These are phyloP conservation scores for Prionailurus viverrinus DNA, from an alignment of 2,113 vertebrate genomes.

Conservation along the genomic window DNA sequence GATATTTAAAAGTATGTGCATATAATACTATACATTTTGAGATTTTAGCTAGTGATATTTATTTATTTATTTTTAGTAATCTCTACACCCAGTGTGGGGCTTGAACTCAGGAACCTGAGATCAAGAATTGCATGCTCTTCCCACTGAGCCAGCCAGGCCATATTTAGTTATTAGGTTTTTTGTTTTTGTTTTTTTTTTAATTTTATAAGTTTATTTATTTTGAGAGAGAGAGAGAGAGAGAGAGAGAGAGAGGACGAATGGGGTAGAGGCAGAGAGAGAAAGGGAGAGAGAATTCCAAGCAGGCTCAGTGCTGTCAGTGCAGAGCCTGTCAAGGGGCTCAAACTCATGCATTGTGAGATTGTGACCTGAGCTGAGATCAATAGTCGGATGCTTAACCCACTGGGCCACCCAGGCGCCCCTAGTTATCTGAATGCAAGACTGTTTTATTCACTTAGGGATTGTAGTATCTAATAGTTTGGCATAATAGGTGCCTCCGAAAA, in stretches of 20 bases:
- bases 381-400: neutral
- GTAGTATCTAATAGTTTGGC: neutral
- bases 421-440: neutral
- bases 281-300: too few relatives aligned
- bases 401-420: neutral
- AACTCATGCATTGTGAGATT: too few relatives aligned
- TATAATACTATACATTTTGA: neutral
- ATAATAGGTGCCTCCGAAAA: neutral
- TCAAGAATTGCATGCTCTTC: neutral
- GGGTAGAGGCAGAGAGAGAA: too few relatives aligned
- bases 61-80: neutral
- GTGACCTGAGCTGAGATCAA: neutral
- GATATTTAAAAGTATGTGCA: neutral
- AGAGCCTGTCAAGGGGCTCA: too few relatives aligned
- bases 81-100: neutral
- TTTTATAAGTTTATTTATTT: too few relatives aligned
- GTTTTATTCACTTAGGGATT: neutral
- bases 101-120: neutral
- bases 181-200: too few relatives aligned
- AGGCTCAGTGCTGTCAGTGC: too few relatives aligned
- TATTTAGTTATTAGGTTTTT: slow-evolving; percentile 3
- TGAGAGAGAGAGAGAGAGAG: too few relatives aligned
- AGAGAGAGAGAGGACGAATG: too few relatives aligned
- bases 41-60: neutral
- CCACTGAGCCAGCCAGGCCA: neutral